A percentile compares a stretch with the other conserved stretches of the same genome.
These are phyloP conservation scores for Cuniculus paca DNA, from an alignment of 2,797 vertebrate species.

Conservation along the genomic window DNA sequence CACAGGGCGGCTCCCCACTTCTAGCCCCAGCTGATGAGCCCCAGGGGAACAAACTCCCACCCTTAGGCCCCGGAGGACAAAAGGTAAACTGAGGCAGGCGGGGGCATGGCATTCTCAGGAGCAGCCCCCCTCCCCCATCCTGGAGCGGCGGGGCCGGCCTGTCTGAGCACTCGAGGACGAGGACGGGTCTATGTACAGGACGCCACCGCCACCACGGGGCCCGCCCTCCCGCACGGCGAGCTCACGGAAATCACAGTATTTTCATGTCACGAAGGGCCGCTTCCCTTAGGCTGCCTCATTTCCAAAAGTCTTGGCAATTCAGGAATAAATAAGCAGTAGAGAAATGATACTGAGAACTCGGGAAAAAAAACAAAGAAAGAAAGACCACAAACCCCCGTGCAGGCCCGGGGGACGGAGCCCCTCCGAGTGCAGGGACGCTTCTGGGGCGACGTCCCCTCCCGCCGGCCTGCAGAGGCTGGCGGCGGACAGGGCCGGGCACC, in stretches of 20 bases:
- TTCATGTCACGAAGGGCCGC: slow-evolving; percentile 74
- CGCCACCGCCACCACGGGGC: slow-evolving; percentile 72
- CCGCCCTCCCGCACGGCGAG: not conserved
- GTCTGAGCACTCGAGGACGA: slow-evolving; percentile 82
- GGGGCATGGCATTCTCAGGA: slow-evolving; percentile 55
- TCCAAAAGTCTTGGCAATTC: slow-evolving; percentile 84
- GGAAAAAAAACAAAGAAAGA: not conserved
- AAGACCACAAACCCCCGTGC: not conserved
- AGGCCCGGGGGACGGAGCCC: not conserved
- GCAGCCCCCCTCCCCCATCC: not conserved
- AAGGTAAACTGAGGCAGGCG: slow-evolving; percentile 82
- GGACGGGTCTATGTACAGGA: slow-evolving; percentile 86
- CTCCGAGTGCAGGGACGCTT: slow-evolving; percentile 50
- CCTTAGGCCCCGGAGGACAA: not conserved
- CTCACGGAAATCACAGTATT: slow-evolving; percentile 82
- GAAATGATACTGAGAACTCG: slow-evolving; percentile 60
- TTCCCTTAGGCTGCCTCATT: slow-evolving; percentile 67
- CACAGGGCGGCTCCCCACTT: not conserved
- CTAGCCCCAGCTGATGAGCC: slow-evolving; percentile 43
- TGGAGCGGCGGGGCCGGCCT: slow-evolving; percentile 83
- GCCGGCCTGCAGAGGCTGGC: not conserved
- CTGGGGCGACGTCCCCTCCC: not conserved
- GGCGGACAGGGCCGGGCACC: slow-evolving; percentile 51
- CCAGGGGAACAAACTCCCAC: not conserved
- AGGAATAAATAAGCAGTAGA: slow-evolving; percentile 83